phyloP scores from a whole-genome alignment of 2,113 vertebrate species.

The Pandion haliaetus region DNA sequence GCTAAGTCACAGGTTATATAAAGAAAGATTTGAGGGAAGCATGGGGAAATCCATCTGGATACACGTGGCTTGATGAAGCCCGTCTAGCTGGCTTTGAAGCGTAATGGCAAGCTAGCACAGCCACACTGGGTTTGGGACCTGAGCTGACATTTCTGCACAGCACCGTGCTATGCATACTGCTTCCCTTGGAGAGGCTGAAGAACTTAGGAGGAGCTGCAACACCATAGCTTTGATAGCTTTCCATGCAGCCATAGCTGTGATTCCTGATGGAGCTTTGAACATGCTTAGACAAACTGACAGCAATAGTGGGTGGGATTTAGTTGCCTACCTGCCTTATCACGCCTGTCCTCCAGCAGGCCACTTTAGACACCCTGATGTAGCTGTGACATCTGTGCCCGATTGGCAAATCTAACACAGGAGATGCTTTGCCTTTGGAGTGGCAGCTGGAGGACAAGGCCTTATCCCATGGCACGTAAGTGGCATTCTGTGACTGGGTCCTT shows the following conservation, averaged over 20 bases:
- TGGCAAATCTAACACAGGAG: not conserved
- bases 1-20: not conserved
- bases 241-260: fast-evolving
- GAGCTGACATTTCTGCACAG: not conserved
- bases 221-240: not conserved
- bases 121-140: not conserved
- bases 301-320: not conserved
- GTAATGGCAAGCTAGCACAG: fast-evolving
- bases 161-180: fast-evolving
- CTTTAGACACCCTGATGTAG: not conserved
- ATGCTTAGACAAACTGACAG: not conserved
- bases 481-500: not conserved
- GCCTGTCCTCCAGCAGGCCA: not conserved
- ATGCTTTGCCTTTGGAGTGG: not conserved
- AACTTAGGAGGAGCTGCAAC: not conserved
- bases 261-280: not conserved
- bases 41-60: not conserved
- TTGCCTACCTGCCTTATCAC: not conserved
- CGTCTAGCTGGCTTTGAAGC: not conserved
- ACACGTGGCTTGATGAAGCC: not conserved
- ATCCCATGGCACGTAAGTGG: not conserved
- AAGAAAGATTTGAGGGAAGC: not conserved
- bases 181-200: not conserved
- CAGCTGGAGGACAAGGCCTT: not conserved
- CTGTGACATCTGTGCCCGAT: not conserved